Percentiles rank a stretch among this genome's conserved stretches.
Conservation (phyloP, 2,113 vertebrate species). For the Prunella fulvescens region DNA sequence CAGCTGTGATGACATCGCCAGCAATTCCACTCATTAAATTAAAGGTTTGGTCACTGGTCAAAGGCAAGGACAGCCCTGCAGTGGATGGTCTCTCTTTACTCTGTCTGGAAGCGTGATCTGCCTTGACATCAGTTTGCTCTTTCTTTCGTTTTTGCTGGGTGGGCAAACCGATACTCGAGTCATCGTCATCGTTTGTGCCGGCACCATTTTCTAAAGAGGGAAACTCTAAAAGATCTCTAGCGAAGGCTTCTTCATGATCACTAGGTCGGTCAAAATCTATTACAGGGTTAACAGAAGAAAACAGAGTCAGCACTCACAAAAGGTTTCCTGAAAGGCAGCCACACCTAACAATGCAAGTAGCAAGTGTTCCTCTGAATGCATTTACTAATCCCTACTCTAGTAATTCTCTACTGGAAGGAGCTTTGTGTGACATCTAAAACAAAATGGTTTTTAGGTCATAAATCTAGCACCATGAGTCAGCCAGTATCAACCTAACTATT, state of each 20-base stretch:
- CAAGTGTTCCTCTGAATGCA: neutral
- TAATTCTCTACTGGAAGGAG: neutral
- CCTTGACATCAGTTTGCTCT: neutral
- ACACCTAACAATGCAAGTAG: neutral
- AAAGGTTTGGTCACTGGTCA: slow-evolving; percentile 70
- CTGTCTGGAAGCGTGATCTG: neutral
- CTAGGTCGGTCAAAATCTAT: slow-evolving; percentile 87
- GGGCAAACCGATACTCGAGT: slow-evolving; percentile 82
- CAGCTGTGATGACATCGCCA: slow-evolving; percentile 80
- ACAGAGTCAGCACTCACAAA: neutral
- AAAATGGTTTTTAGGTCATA: neutral
- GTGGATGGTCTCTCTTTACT: slow-evolving; percentile 50
- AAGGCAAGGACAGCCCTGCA: slow-evolving; percentile 65
- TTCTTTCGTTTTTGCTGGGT: slow-evolving; percentile 48
- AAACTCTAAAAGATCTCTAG: slow-evolving; percentile 85
- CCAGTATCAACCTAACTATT: neutral
- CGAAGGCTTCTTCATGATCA: slow-evolving; percentile 85
- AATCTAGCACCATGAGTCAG: neutral
- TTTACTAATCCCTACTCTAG: neutral
- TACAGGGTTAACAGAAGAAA: neutral
- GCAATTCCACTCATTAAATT: slow-evolving; percentile 83
- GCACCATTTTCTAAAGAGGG: slow-evolving; percentile 90
- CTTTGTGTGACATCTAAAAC: neutral
- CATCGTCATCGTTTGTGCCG: slow-evolving; percentile 86
- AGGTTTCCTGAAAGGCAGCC: neutral